Evolutionary conservation across 2,888 invertebrate genomes (phyloP).

Genomic region (Microdon myrmicae): DNA sequence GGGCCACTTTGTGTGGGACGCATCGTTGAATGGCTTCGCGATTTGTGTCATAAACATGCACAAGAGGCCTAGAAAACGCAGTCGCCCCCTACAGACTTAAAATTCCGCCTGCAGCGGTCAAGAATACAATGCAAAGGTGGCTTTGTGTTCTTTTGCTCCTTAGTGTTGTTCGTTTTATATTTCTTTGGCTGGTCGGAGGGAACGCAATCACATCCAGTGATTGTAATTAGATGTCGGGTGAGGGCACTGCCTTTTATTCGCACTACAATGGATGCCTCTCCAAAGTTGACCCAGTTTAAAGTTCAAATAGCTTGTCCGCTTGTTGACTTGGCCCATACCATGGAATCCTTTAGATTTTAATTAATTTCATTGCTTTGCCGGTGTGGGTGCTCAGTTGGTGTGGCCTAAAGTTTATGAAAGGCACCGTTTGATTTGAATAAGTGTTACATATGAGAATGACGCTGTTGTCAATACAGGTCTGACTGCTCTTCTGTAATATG

Average conservation of each 20-base stretch:
- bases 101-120: slow-evolving; percentile 40
- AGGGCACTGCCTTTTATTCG: slow-evolving; percentile 18
- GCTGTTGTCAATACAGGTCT: no score
- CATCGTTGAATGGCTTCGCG: slow-evolving; percentile 44
- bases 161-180: no score
- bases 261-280: slow-evolving; percentile 26
- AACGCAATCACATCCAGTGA: slow-evolving; percentile 8
- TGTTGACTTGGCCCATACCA: no score
- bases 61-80: slow-evolving; percentile 1
- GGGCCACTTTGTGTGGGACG: slow-evolving; percentile 20
- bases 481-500: no score
- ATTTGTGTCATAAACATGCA: slow-evolving; percentile 33
- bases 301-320: no score
- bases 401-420: no score
- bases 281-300: slow-evolving; percentile 32
- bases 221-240: slow-evolving; percentile 29
- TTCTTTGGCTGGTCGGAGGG: no score
- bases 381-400: no score
- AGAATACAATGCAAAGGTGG: slow-evolving; percentile 30
- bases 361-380: no score
- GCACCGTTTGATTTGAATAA: no score
- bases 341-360: no score
- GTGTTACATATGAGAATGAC: no score
- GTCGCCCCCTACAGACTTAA: slow-evolving; percentile 16
- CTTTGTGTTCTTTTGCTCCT: slow-evolving; percentile 14